Percentiles rank a stretch among this genome's conserved stretches.
phyloP scores from a whole-genome alignment of 2,797 vertebrate species.

The Mus minutoides region DNA sequence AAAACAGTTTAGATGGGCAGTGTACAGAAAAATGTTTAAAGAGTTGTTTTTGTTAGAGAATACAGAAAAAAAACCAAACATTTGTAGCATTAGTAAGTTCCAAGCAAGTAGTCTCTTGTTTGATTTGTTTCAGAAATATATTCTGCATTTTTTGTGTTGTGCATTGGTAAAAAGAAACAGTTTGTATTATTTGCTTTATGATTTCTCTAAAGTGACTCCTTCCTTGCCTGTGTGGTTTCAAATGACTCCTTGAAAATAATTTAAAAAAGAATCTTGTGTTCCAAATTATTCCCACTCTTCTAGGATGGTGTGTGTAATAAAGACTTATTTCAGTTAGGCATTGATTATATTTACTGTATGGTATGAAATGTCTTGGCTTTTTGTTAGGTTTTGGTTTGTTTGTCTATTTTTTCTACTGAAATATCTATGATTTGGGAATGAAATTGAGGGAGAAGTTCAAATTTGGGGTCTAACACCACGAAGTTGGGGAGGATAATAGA shows the following conservation, averaged over 20 bases:
- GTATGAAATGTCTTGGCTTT: background rate
- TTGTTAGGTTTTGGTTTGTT: background rate
- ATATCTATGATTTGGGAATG: background rate
- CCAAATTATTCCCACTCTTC: background rate
- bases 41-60: conserved; percentile 36
- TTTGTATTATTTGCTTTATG: conserved; percentile 34
- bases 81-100: background rate
- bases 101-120: conserved; percentile 1
- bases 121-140: background rate
- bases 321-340: background rate
- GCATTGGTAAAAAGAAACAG: background rate
- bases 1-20: conserved; percentile 1
- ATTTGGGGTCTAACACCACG: background rate
- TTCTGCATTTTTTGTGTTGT: background rate
- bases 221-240: background rate
- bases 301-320: background rate
- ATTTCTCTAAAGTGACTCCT: conserved; percentile 26
- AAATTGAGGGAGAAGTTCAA: background rate
- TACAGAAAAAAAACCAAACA: background rate
- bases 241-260: background rate
- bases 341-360: background rate
- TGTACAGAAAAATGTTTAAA: background rate
- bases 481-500: background rate
- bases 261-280: background rate
- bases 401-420: background rate